phyloP scores from a whole-genome alignment of 1,140 invertebrate species.

The Cardiocondyla obscurior region DNA sequence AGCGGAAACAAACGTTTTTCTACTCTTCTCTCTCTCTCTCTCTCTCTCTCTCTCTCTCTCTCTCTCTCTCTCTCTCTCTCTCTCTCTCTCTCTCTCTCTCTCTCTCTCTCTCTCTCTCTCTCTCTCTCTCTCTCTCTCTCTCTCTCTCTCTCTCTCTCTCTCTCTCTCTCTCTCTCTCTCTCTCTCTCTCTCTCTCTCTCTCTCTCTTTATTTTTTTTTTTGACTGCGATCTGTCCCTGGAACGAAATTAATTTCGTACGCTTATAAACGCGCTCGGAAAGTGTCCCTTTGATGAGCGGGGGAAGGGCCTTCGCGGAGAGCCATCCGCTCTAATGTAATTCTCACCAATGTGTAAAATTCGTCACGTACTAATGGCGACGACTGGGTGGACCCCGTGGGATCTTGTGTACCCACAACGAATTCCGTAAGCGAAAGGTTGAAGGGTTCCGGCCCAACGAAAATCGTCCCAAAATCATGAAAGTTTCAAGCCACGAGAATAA shows the following conservation, averaged over 20 bases:
- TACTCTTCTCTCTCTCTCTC: background rate
- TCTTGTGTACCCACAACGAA: conserved; percentile 43
- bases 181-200: background rate
- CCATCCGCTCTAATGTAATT: conserved; percentile 72
- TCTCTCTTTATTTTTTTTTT: too few relatives aligned
- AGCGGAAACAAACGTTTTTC: background rate
- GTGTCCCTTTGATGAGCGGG: conserved; percentile 61
- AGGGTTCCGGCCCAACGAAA: conserved; percentile 2
- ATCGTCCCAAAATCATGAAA: background rate
- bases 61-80: background rate
- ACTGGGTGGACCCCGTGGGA: conserved; percentile 18
- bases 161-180: too few relatives aligned
- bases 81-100: too few relatives aligned
- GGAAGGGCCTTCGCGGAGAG: conserved; percentile 52
- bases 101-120: background rate
- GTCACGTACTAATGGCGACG: conserved; percentile 67
- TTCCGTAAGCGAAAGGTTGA: conserved; percentile 16
- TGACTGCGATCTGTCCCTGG: background rate
- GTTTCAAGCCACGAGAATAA: background rate
- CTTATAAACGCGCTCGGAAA: conserved; percentile 39
- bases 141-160: background rate
- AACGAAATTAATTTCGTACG: conserved; percentile 51
- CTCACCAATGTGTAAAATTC: conserved; percentile 72
- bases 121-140: too few relatives aligned
- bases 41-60: background rate